Conservation (phyloP, 2,888 invertebrate species). For the Lacanobia wlatinum region DNA sequence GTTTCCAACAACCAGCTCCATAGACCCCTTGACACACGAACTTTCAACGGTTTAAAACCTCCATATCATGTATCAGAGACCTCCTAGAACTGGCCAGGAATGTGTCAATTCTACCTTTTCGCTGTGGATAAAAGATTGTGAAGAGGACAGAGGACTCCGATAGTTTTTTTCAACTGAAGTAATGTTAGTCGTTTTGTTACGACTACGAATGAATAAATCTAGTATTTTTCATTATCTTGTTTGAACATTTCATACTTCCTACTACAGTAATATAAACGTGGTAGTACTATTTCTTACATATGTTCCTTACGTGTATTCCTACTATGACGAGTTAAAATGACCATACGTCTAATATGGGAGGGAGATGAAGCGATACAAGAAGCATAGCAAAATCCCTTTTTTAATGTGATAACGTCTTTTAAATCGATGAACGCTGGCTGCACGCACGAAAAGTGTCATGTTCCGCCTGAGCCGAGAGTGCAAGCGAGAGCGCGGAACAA, state of each 20-base stretch:
- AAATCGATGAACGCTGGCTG: no score
- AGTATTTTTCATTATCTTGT: constrained; percentile 31
- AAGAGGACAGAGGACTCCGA: constrained; percentile 41
- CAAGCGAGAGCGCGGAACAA: no score
- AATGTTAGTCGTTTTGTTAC: constrained; percentile 32
- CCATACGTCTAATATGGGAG: no score
- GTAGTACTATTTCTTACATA: background rate
- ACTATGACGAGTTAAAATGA: background rate
- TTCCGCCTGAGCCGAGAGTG: no score
- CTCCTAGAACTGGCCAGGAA: constrained; percentile 42
- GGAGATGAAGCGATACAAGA: no score
- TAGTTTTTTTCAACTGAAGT: constrained; percentile 47
- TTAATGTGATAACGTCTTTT: no score
- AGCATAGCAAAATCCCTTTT: no score
- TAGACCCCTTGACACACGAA: constrained; percentile 33
- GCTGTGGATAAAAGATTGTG: constrained; percentile 58
- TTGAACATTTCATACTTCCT: background rate
- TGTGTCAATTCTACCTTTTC: constrained; percentile 66
- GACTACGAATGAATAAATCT: constrained; percentile 29
- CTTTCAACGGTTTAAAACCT: constrained; percentile 16
- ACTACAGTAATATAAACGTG: background rate
- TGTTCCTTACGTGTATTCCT: no score
- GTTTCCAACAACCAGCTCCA: constrained; percentile 38
- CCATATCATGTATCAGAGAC: constrained; percentile 53
- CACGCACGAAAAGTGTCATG: no score